Evolutionary conservation across 2,113 vertebrate genomes (phyloP).

Genomic region (Hemibagrus wyckioides): DNA sequence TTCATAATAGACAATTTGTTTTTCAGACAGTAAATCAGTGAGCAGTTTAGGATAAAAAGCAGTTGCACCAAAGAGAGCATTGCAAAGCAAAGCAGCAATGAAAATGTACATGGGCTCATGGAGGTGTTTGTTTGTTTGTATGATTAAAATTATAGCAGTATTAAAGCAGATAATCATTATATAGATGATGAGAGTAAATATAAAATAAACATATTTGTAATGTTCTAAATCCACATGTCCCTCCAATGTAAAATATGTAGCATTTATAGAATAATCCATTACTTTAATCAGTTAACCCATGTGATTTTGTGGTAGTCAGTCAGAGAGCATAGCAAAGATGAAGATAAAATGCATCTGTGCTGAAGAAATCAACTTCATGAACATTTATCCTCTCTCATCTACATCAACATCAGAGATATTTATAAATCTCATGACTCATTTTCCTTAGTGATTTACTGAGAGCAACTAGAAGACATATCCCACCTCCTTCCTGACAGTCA

Average conservation of each 20-base stretch:
- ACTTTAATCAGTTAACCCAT: not conserved
- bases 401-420: too few species aligned
- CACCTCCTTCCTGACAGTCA: too few species aligned
- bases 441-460: too few species aligned
- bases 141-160: too few species aligned
- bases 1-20: not conserved
- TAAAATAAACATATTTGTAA: too few species aligned
- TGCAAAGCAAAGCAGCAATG: constrained; percentile 14
- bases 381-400: not conserved
- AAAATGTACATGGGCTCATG: constrained; percentile 16
- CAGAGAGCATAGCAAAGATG: too few species aligned
- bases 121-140: not conserved
- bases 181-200: too few species aligned
- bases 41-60: constrained; percentile 7
- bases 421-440: too few species aligned
- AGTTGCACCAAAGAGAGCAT: not conserved
- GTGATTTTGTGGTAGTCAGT: not conserved
- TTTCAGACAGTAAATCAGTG: constrained; percentile 20
- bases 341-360: not conserved
- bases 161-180: too few species aligned
- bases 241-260: not conserved
- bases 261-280: not conserved
- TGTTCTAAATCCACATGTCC: not conserved
- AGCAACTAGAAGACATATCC: too few species aligned
- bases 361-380: not conserved